Percentiles rank a stretch among this genome's conserved stretches.
phyloP scores from a whole-genome alignment of 2,113 vertebrate species.

The Myotis lucifugus region DNA sequence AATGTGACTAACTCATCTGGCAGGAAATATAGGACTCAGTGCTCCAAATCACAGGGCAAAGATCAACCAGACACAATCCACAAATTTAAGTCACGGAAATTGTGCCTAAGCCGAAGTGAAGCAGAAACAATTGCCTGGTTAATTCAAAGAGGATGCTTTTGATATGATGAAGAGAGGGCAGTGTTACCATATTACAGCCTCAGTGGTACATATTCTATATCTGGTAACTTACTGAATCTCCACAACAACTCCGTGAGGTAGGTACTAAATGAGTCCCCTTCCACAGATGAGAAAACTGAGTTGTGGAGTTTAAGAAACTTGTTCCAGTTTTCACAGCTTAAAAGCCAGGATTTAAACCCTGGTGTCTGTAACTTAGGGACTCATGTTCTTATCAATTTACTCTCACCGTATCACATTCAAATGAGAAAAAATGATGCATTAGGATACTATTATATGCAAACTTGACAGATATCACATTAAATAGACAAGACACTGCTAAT shows the following conservation, averaged over 20 bases:
- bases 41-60: conserved; percentile 48
- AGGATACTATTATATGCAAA: not conserved
- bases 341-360: not conserved
- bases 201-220: rapidly evolving
- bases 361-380: not conserved
- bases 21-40: conserved; percentile 60
- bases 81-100: conserved; percentile 27
- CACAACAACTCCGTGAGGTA: not conserved
- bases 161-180: not conserved
- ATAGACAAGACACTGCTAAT: not conserved
- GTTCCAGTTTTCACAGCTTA: not conserved
- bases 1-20: conserved; percentile 62
- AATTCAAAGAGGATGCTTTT: not conserved
- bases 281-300: not conserved
- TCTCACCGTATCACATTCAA: not conserved
- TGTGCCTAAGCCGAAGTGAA: not conserved
- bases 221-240: not conserved
- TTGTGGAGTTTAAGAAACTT: not conserved
- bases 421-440: not conserved
- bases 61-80: conserved; percentile 5
- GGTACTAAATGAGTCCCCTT: not conserved
- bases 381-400: not conserved
- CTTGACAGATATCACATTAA: not conserved
- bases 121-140: not conserved
- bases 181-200: not conserved